A percentile compares a stretch with the other conserved stretches of the same genome.
Conservation (phyloP, 2,797 vertebrate species). For the Fistularia commersonii region DNA sequence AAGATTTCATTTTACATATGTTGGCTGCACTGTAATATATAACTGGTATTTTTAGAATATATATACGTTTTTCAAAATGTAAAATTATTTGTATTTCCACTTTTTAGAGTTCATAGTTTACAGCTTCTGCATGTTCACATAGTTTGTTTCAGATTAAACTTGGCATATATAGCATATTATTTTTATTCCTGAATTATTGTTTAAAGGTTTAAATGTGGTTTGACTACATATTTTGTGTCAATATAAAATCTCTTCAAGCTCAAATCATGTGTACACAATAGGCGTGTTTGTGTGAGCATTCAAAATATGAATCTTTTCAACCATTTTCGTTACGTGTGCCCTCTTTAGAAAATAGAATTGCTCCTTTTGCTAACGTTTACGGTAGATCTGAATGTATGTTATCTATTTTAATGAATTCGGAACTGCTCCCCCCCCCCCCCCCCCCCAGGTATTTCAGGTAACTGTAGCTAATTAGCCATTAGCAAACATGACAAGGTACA, state of each 20-base stretch:
- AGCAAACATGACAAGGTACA: too few relatives aligned
- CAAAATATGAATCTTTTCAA: background rate
- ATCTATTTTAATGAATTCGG: constrained; percentile 14
- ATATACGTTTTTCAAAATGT: background rate
- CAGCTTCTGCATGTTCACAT: constrained; percentile 5
- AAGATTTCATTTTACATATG: background rate
- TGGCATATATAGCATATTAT: background rate
- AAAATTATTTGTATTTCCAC: constrained; percentile 8
- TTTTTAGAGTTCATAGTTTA: constrained; percentile 25
- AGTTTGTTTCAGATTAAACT: background rate
- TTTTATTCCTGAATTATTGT: constrained; percentile 23
- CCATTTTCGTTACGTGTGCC: background rate
- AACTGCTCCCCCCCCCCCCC: too few relatives aligned
- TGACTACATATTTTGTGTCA: constrained; percentile 9
- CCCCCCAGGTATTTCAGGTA: too few relatives aligned
- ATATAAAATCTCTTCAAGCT: constrained; percentile 1
- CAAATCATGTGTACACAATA: background rate
- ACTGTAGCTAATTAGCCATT: too few relatives aligned
- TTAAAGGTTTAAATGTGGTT: constrained; percentile 10
- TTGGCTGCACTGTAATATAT: background rate
- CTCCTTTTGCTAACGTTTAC: constrained; percentile 22
- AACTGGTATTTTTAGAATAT: background rate
- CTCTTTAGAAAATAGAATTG: constrained; percentile 13
- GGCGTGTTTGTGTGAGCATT: background rate
- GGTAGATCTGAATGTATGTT: constrained; percentile 14